Percentiles rank a stretch among this genome's conserved stretches.
These are phyloP conservation scores for Microctenopoma lineatum DNA, from an alignment of 2,797 vertebrate species.

Conservation along the genomic window DNA sequence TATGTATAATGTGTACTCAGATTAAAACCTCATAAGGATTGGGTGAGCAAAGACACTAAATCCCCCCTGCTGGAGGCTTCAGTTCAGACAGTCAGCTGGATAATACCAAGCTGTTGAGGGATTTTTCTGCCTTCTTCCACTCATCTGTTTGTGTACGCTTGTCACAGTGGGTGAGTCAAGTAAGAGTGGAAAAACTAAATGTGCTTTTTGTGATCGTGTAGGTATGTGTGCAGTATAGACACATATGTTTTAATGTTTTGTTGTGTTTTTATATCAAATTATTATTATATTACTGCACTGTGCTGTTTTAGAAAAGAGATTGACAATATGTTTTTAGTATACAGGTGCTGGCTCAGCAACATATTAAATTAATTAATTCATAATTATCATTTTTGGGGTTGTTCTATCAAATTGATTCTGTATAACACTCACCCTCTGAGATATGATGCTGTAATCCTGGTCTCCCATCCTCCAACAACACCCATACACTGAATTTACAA, in stretches of 20 bases:
- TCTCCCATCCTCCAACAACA: not conserved
- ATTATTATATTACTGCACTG: conserved; percentile 25
- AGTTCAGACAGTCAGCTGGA: conserved; percentile 63
- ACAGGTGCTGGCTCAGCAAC: conserved; percentile 30
- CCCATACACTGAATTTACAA: not conserved
- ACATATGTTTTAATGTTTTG: not conserved
- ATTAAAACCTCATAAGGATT: conserved; percentile 63
- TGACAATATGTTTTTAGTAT: conserved; percentile 45
- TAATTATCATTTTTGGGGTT: not conserved
- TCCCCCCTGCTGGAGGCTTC: conserved; percentile 65
- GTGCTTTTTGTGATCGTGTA: conserved; percentile 25
- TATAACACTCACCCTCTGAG: not conserved
- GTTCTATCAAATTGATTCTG: conserved; percentile 15
- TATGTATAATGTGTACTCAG: conserved; percentile 34
- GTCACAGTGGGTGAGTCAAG: conserved; percentile 44
- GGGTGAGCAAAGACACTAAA: conserved; percentile 63
- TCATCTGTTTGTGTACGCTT: conserved; percentile 35
- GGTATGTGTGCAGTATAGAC: conserved; percentile 9
- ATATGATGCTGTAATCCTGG: conserved; percentile 12
- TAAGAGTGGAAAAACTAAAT: conserved; percentile 9
- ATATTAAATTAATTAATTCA: not conserved
- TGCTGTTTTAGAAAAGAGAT: conserved; percentile 38
- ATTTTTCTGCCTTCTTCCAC: conserved; percentile 58
- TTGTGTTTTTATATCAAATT: too few relatives aligned
- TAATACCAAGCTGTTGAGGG: conserved; percentile 66